A percentile compares a stretch with the other conserved stretches of the same genome.
Evolutionary conservation across 1,140 invertebrate species (phyloP).

Genomic region (Venturia canescens): DNA sequence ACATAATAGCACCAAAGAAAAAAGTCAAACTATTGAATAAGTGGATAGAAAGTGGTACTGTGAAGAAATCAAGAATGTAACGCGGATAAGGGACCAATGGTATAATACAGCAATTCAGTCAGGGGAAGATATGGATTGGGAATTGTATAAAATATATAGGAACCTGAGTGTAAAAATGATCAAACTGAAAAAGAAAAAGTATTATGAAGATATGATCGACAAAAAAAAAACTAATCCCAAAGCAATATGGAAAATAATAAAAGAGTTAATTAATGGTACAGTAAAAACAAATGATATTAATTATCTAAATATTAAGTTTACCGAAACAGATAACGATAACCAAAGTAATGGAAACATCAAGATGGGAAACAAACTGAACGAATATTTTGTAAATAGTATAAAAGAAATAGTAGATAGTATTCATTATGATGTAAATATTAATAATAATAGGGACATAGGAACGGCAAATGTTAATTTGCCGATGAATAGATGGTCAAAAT

Average conservation of each 20-base stretch:
- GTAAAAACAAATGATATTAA: not conserved
- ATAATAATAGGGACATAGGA: too few species aligned
- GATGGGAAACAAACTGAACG: not conserved
- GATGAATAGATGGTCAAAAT: not conserved
- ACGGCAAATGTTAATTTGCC: too few species aligned
- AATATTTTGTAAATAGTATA: too few species aligned
- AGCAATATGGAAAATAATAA: not conserved
- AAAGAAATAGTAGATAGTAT: too few species aligned
- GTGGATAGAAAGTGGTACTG: not conserved
- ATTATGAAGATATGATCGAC: not conserved
- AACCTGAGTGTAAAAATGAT: not conserved
- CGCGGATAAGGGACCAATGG: not conserved
- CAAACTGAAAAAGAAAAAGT: not conserved
- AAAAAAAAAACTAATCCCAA: not conserved
- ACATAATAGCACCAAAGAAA: too few species aligned
- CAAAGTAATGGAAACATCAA: not conserved
- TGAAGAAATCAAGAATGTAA: not conserved
- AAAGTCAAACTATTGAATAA: not conserved
- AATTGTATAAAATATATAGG: not conserved
- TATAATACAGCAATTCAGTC: not conserved
- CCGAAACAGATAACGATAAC: not conserved
- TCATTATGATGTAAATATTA: too few species aligned
- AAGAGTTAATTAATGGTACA: not conserved
- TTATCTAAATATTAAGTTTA: not conserved
- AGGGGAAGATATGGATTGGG: not conserved